Conservation (phyloP, 2,888 invertebrate genomes). For the Eupithecia exiguata region DNA sequence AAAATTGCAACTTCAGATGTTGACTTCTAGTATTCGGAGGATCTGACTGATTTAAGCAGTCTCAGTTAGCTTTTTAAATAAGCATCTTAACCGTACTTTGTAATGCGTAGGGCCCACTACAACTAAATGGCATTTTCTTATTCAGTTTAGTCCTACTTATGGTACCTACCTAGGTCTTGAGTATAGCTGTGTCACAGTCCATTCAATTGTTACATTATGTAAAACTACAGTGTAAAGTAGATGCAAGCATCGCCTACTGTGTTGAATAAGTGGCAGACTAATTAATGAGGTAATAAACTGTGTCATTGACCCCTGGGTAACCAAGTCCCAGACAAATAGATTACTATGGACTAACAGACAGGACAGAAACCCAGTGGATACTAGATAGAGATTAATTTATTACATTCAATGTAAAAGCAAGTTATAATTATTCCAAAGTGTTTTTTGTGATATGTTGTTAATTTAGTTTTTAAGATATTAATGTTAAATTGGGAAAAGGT, state of each 20-base stretch:
- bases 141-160: not conserved
- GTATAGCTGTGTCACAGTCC: not conserved
- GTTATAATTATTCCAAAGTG: constrained; percentile 1
- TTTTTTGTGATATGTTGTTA: constrained; percentile 7
- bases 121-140: not conserved
- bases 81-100: not conserved
- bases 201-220: not conserved
- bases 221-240: not conserved
- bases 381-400: not conserved
- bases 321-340: not conserved
- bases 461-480: not conserved
- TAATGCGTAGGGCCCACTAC: not conserved
- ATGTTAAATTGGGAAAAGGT: not conserved
- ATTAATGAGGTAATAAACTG: not conserved
- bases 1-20: no score
- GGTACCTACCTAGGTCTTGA: not conserved
- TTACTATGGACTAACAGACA: not conserved
- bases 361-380: not conserved
- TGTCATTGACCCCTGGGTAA: not conserved
- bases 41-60: not conserved
- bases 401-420: not conserved
- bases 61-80: not conserved
- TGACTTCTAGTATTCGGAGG: not conserved
- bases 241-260: not conserved
- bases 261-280: not conserved